Evolutionary conservation across 2,113 vertebrate genomes (phyloP).

Genomic region (Clarias magur): DNA sequence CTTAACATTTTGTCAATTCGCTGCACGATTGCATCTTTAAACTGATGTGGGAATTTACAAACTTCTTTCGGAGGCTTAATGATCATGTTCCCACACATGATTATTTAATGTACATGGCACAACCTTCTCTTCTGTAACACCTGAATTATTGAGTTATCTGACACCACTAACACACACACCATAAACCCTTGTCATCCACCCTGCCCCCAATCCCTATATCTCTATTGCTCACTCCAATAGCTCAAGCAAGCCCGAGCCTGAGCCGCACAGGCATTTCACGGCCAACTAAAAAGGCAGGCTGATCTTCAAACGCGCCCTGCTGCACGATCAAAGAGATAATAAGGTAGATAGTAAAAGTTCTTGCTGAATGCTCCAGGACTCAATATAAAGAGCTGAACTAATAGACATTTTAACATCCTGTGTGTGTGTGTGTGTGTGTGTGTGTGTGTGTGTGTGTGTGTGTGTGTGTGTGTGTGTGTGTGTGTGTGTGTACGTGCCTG

Average conservation of each 20-base stretch:
- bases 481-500: constrained; percentile 27
- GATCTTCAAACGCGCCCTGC: constrained; percentile 63
- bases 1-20: not conserved
- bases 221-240: constrained; percentile 51
- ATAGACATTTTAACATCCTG: constrained; percentile 22
- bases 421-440: constrained; percentile 42
- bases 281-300: constrained; percentile 58
- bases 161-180: not conserved
- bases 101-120: not conserved
- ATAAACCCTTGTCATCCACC: not conserved
- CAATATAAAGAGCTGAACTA: constrained; percentile 14
- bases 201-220: constrained; percentile 26
- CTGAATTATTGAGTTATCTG: constrained; percentile 5
- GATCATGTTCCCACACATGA: not conserved
- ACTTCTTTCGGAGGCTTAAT: not conserved
- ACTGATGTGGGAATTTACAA: not conserved
- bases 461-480: constrained; percentile 18
- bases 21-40: not conserved
- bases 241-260: constrained; percentile 71
- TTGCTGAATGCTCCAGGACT: constrained; percentile 25
- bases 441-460: not conserved
- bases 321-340: constrained; percentile 69
- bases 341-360: constrained; percentile 65
- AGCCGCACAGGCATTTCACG: constrained; percentile 66
- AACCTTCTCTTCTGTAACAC: not conserved